phyloP scores from a whole-genome alignment of 1,140 invertebrate species.

The Drusus annulatus region DNA sequence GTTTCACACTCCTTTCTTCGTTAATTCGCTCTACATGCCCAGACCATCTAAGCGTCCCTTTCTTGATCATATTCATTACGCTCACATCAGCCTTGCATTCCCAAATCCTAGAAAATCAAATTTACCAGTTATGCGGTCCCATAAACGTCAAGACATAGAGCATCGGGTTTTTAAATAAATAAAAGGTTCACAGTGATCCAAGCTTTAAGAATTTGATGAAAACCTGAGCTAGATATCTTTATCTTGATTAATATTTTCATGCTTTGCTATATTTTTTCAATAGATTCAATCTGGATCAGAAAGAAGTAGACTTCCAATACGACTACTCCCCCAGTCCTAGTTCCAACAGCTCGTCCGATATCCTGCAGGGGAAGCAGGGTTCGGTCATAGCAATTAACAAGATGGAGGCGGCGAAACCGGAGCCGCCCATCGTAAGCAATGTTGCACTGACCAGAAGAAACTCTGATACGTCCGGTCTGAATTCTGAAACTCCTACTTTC shows the following conservation, averaged over 20 bases:
- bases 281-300: conserved; percentile 67
- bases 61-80: too few species aligned
- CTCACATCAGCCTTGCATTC: too few species aligned
- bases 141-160: too few species aligned
- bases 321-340: conserved; percentile 67
- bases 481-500: conserved; percentile 42
- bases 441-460: conserved; percentile 46
- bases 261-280: conserved; percentile 2
- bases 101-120: too few species aligned
- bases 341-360: conserved; percentile 68
- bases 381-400: conserved; percentile 62
- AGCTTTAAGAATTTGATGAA: too few species aligned
- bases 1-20: too few species aligned
- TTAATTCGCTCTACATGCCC: too few species aligned
- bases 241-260: not conserved
- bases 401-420: not conserved
- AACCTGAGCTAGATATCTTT: too few species aligned
- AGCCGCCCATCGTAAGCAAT: not conserved
- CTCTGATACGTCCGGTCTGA: conserved; percentile 50
- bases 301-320: conserved; percentile 59
- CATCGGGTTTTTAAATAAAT: too few species aligned
- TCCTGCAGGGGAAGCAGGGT: conserved; percentile 64
- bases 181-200: too few species aligned
- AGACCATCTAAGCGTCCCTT: too few species aligned
- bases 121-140: too few species aligned